These are phyloP conservation scores for Fragum whitleyi DNA, from an alignment of 2,888 invertebrate genomes.

Conservation along the genomic window DNA sequence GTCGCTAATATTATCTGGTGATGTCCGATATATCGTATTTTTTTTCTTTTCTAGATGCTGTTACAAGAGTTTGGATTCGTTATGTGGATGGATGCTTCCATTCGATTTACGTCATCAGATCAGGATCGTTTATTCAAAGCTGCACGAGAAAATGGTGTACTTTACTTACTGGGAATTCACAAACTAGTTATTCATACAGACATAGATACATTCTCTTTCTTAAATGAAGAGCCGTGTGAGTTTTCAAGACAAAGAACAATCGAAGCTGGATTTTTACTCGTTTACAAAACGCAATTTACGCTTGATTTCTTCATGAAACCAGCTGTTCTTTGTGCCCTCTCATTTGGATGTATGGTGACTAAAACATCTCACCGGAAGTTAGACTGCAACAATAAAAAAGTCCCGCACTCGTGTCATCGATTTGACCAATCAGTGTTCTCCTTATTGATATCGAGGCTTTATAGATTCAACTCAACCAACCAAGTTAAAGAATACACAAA, in stretches of 20 bases:
- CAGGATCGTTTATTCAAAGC: slow-evolving; percentile 38
- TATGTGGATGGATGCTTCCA: slow-evolving; percentile 64
- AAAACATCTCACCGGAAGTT: slow-evolving; percentile 15
- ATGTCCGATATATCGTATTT: too few species aligned
- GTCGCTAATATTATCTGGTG: too few species aligned
- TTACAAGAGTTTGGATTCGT: slow-evolving; percentile 54
- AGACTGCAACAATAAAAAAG: slow-evolving; percentile 17
- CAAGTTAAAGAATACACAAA: neutral
- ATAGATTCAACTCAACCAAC: neutral
- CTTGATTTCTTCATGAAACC: slow-evolving; percentile 57
- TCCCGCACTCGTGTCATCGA: slow-evolving; percentile 57
- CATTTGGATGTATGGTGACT: slow-evolving; percentile 57
- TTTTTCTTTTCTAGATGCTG: slow-evolving; percentile 42
- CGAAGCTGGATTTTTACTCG: slow-evolving; percentile 56
- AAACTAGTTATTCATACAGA: slow-evolving; percentile 52
- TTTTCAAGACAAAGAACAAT: slow-evolving; percentile 51
- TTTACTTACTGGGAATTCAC: slow-evolving; percentile 39
- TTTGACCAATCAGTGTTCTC: slow-evolving; percentile 65
- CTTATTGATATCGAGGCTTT: slow-evolving; percentile 42
- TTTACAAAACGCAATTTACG: slow-evolving; percentile 54
- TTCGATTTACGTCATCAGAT: slow-evolving; percentile 49
- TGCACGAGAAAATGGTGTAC: slow-evolving; percentile 46
- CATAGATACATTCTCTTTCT: slow-evolving; percentile 42
- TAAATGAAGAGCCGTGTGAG: slow-evolving; percentile 51
- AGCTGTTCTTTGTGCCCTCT: slow-evolving; percentile 61